Evolutionary conservation across 2,113 vertebrate genomes (phyloP).

Genomic region (Nannobrachium achirus): DNA sequence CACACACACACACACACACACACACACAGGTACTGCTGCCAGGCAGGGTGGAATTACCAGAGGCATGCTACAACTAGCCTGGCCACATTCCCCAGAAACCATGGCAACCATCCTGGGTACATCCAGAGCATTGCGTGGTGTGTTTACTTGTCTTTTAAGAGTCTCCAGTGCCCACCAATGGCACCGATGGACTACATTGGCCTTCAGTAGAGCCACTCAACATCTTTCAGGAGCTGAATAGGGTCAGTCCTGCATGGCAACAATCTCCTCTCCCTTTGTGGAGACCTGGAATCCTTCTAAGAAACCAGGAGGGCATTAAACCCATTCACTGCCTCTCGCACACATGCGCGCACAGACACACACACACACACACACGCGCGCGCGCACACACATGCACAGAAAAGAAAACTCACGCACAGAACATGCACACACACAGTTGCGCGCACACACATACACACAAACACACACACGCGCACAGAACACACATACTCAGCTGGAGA

Average conservation of each 20-base stretch:
- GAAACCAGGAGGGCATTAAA: constrained; percentile 77
- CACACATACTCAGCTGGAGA: constrained; percentile 41
- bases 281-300: constrained; percentile 59
- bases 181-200: constrained; percentile 49
- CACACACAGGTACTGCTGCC: constrained; percentile 53
- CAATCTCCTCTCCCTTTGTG: constrained; percentile 75
- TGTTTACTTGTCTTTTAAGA: constrained; percentile 68
- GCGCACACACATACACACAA: not conserved
- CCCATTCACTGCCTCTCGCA: constrained; percentile 61
- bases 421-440: not conserved
- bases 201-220: constrained; percentile 61
- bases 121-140: constrained; percentile 51
- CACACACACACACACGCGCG: not conserved
- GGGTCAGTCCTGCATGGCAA: constrained; percentile 78
- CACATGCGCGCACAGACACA: constrained; percentile 12
- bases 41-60: constrained; percentile 69
- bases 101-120: constrained; percentile 70
- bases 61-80: constrained; percentile 74
- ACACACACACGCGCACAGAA: constrained; percentile 3
- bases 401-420: too few relatives aligned
- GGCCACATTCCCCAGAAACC: constrained; percentile 76
- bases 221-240: constrained; percentile 71
- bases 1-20: constrained; percentile 16
- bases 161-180: constrained; percentile 71
- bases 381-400: not conserved